Evolutionary conservation across 1,140 invertebrate species (phyloP).

Genomic region (Brevipalpus yothersi): DNA sequence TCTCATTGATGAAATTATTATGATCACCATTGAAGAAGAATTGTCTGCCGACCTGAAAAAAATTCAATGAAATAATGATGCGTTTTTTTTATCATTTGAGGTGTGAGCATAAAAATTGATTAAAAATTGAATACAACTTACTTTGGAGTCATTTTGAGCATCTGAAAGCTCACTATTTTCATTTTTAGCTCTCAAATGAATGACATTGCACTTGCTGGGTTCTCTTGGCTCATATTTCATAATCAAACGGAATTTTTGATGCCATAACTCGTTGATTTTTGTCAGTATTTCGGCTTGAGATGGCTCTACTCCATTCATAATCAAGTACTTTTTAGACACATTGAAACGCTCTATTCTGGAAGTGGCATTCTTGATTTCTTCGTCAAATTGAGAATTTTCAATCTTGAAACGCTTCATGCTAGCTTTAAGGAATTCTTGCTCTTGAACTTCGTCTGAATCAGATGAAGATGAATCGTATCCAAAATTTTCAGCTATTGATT

Average conservation of each 20-base stretch:
- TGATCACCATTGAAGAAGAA: no score
- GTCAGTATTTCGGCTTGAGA: neutral
- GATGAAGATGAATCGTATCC: no score
- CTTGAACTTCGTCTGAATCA: neutral
- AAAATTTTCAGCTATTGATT: slow-evolving; percentile 28
- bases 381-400: neutral
- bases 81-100: no score
- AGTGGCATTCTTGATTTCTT: neutral
- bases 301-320: neutral
- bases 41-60: no score
- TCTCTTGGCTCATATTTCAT: neutral
- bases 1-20: no score
- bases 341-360: neutral
- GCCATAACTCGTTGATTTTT: neutral
- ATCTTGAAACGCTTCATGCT: neutral
- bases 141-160: neutral
- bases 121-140: no score
- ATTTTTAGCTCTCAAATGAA: neutral
- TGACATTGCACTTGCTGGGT: neutral
- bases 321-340: neutral
- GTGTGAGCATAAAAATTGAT: no score
- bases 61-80: no score
- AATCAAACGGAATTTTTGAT: neutral
- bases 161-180: neutral
- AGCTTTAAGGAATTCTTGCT: neutral